Base-by-base conservation (phyloP, 2,888 invertebrate genomes). In the Trachelus stipa region DNA sequence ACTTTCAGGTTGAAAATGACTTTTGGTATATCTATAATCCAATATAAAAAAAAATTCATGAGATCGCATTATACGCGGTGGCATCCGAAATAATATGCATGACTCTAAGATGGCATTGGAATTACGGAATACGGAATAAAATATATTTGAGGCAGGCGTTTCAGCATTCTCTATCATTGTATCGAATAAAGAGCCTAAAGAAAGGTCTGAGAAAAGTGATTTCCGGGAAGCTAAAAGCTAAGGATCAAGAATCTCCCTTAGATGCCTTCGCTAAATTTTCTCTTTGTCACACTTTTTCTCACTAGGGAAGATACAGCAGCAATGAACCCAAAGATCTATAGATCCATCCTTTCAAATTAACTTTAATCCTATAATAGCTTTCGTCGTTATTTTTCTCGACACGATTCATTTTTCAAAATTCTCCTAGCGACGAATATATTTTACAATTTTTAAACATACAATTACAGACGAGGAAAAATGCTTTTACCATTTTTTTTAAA, bases 201-300 rank as follows among this genome's bases (percentile, higher is more conserved):
- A 88, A 89, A 88, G 90, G 89, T 89, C 89, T 88, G 90, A 88
- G 86, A 88, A 88, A 90, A 90, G 89, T 89, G 90, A 90, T 90
- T 91, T 90, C 89, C 88, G 88, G 86, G 85, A 90, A 89, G 89
- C 90, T 90, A 88, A 90, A 90, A 90, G 89, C 90, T 86, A 84
- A 86, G 87, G 88, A 90, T 90, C 88, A 88, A 86, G 88, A 85
- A 85, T 82, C 80, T 87, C 85, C 84, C 85, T 84, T 76, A 73
- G 56, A 56, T 23, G 56, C 23, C 56, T 56, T 2, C 23, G 56
- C 23, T 56, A 23, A 56, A 56, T 56, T 23, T 56, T 56, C 69
- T 74, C 77, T 76, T 68, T 73, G 40, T 77, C 77, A 68, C 68
- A 34, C 76, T 68, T 37, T 74, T 76, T 71, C 76, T 71, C 68